These are phyloP conservation scores for Sylvia atricapilla DNA, from an alignment of 2,113 vertebrate genomes.

Conservation along the genomic window DNA sequence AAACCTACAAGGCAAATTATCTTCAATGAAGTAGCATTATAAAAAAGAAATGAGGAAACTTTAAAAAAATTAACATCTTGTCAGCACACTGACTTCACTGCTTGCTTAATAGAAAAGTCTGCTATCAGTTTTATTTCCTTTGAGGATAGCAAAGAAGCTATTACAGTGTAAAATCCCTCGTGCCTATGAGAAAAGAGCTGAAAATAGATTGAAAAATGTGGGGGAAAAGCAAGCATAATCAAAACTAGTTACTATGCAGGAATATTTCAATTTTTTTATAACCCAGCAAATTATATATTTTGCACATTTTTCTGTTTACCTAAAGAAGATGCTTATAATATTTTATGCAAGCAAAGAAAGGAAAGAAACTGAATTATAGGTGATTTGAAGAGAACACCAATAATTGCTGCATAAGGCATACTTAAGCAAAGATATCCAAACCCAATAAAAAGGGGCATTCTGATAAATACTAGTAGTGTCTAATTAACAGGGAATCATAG, in stretches of 20 bases:
- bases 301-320: conserved; percentile 25
- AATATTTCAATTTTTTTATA: background rate
- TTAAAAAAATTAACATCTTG: background rate
- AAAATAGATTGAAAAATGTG: conserved; percentile 25
- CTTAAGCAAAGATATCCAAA: background rate
- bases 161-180: conserved; percentile 13
- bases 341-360: background rate
- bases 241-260: background rate
- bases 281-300: background rate
- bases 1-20: background rate
- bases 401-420: background rate
- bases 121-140: conserved; percentile 38
- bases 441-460: background rate
- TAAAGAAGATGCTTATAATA: background rate
- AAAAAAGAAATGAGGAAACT: conserved; percentile 32
- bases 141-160: background rate
- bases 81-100: background rate
- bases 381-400: background rate
- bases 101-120: conserved; percentile 22
- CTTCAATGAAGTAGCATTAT: background rate
- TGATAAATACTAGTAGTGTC: background rate
- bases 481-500: background rate
- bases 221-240: background rate
- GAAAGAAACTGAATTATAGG: background rate
- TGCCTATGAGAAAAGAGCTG: conserved; percentile 25